Percentiles rank a stretch among this genome's conserved stretches.
Evolutionary conservation across 2,888 invertebrate genomes (phyloP).

Genomic region (Ichneumoninae sp.): DNA sequence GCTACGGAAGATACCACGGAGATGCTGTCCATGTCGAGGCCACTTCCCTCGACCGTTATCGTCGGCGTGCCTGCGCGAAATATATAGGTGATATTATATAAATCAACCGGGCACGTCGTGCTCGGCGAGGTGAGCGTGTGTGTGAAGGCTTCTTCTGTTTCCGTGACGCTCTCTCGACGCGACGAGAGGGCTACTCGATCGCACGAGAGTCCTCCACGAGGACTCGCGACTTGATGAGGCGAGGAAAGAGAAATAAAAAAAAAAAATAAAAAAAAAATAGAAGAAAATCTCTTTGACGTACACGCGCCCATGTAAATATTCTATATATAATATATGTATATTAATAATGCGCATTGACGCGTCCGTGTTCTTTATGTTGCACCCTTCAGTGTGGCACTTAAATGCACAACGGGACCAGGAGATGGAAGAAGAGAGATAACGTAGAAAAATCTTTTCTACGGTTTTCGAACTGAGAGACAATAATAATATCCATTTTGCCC

Average conservation of each 20-base stretch:
- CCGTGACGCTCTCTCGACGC: constrained; percentile 48
- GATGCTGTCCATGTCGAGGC: constrained; percentile 89
- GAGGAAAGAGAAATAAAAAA: constrained; percentile 11
- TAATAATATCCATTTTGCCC: constrained; percentile 9
- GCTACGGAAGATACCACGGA: constrained; percentile 89
- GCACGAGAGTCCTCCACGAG: constrained; percentile 31
- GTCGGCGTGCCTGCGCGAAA: constrained; percentile 84
- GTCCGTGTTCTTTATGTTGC: constrained; percentile 71
- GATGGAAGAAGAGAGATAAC: background rate
- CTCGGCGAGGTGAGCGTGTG: constrained; percentile 14
- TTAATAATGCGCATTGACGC: constrained; percentile 26
- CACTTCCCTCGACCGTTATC: constrained; percentile 86
- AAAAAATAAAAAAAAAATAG: background rate
- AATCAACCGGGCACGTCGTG: constrained; percentile 11
- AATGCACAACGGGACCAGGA: constrained; percentile 1
- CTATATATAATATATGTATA: background rate
- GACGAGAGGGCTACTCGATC: constrained; percentile 22
- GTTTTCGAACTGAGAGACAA: background rate
- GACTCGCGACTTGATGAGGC: constrained; percentile 42
- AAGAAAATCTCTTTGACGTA: constrained; percentile 34
- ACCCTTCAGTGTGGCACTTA: constrained; percentile 54
- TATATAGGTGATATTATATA: constrained; percentile 73
- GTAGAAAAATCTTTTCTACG: constrained; percentile 4
- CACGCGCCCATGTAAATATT: constrained; percentile 3
- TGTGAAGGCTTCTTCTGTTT: constrained; percentile 24